Conservation (phyloP, 2,888 invertebrate species). For the Acheta domesticus region DNA sequence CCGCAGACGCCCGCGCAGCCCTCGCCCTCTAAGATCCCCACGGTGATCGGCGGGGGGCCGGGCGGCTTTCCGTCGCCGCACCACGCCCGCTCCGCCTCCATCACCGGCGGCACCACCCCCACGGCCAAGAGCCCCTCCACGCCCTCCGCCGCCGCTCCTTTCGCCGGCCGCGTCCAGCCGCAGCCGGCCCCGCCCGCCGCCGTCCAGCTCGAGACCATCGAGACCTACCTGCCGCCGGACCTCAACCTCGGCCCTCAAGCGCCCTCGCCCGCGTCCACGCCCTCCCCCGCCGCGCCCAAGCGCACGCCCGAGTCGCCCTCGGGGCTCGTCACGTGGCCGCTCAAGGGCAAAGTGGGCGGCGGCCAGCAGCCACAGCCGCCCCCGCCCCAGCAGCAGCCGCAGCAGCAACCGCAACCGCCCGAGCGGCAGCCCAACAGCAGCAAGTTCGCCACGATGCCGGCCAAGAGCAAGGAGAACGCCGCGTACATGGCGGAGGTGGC, state of each 20-base stretch:
- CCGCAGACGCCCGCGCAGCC: conserved; percentile 18
- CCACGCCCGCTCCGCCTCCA: background rate
- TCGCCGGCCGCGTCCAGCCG: background rate
- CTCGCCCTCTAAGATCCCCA: conserved; percentile 24
- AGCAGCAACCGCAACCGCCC: conserved; percentile 35
- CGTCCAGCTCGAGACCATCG: conserved; percentile 58
- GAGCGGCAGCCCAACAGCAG: conserved; percentile 36
- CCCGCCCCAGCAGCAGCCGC: conserved; percentile 35
- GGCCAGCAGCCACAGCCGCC: background rate
- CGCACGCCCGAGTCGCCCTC: conserved; percentile 43
- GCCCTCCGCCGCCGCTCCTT: conserved; percentile 21
- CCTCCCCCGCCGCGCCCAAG: conserved; percentile 46
- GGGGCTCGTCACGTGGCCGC: conserved; percentile 57
- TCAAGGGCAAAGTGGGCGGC: conserved; percentile 56
- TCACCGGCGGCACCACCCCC: background rate
- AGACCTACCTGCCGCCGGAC: conserved; percentile 62
- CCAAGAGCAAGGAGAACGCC: conserved; percentile 46
- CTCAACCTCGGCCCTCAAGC: conserved; percentile 51
- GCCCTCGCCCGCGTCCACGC: conserved; percentile 42
- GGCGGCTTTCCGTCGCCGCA: background rate
- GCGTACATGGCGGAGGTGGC: conserved; percentile 64
- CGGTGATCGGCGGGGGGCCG: background rate
- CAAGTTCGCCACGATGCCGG: conserved; percentile 38
- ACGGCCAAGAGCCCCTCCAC: conserved; percentile 43
- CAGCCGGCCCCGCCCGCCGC: conserved; percentile 18